Percentiles rank a stretch among this genome's conserved stretches.
phyloP scores from a whole-genome alignment of 2,797 vertebrate species.

The Craterocephalus amniculus region DNA sequence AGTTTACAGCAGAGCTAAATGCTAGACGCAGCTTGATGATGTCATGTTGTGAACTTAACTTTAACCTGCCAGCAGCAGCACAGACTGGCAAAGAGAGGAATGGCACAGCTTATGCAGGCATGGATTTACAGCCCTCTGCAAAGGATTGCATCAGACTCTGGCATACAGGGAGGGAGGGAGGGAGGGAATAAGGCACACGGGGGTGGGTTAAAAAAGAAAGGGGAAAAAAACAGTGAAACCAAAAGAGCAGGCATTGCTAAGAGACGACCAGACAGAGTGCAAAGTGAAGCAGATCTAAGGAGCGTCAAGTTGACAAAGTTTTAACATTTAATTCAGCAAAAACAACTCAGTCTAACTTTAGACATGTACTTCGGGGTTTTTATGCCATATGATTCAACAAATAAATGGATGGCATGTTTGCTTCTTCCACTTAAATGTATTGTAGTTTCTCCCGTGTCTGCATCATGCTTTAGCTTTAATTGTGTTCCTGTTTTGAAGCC shows the following conservation, averaged over 20 bases:
- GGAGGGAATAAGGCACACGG: conserved; percentile 59
- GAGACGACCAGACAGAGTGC: conserved; percentile 79
- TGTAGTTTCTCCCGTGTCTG: conserved; percentile 16
- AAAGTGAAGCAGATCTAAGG: conserved; percentile 63
- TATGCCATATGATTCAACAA: neutral
- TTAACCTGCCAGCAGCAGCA: conserved; percentile 57
- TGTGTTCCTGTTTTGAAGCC: conserved; percentile 11
- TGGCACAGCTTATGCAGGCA: conserved; percentile 70
- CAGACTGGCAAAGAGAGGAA: conserved; percentile 55
- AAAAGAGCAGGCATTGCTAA: conserved; percentile 77
- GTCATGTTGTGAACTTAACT: conserved; percentile 66
- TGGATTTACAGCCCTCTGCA: conserved; percentile 85
- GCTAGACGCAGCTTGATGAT: conserved; percentile 70
- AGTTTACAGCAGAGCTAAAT: conserved; percentile 45
- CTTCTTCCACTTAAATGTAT: neutral
- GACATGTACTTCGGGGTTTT: conserved; percentile 15
- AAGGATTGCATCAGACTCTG: conserved; percentile 87
- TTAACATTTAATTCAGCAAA: conserved; percentile 53
- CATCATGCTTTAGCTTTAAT: conserved; percentile 27
- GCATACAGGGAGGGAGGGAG: conserved; percentile 64
- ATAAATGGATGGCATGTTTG: neutral
- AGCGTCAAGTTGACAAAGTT: conserved; percentile 43
- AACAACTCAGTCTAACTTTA: conserved; percentile 1
- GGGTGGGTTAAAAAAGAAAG: conserved; percentile 63
- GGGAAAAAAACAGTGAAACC: conserved; percentile 48